Conservation (phyloP, 2,113 vertebrate genomes). For the Arenaria interpres region DNA sequence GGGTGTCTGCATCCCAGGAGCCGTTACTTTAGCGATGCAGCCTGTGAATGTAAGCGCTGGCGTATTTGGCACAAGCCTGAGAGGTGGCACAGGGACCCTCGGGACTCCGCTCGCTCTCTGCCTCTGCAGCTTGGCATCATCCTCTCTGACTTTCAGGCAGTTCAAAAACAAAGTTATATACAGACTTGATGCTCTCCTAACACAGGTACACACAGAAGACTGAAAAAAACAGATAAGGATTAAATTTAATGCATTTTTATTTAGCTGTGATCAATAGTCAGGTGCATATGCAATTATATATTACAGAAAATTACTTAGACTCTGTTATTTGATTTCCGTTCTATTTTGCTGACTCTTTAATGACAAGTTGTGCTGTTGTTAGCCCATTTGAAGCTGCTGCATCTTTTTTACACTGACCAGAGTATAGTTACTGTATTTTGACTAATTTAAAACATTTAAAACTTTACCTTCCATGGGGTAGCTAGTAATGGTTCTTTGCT, state of each 20-base stretch:
- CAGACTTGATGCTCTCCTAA: neutral
- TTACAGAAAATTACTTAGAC: neutral
- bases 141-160: neutral
- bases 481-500: neutral
- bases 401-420: neutral
- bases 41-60: neutral
- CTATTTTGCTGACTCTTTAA: neutral
- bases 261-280: neutral
- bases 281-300: neutral
- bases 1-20: fast-evolving
- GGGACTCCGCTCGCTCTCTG: neutral
- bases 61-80: neutral
- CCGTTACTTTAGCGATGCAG: neutral
- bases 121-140: fast-evolving
- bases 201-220: neutral
- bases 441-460: neutral
- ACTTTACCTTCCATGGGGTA: neutral
- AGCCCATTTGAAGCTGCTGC: neutral
- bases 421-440: neutral
- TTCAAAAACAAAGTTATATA: neutral
- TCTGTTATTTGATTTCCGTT: neutral
- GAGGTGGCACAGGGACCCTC: neutral
- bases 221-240: neutral
- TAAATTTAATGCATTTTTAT: neutral
- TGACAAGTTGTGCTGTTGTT: neutral